A percentile compares a stretch with the other conserved stretches of the same genome.
phyloP scores from a whole-genome alignment of 2,888 invertebrate species.

The Aspidiotus rigidus region DNA sequence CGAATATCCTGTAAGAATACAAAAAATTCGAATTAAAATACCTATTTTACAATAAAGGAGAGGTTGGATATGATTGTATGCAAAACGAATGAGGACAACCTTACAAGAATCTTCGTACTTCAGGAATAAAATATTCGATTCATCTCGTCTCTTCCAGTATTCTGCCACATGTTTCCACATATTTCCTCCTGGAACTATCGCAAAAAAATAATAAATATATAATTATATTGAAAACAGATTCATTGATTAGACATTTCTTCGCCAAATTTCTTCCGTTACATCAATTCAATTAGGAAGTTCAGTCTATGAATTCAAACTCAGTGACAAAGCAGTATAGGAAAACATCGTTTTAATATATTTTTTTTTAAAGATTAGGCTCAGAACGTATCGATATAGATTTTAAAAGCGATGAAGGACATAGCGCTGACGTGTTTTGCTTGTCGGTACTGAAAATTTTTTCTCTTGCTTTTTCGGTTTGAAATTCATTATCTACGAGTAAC shows the following conservation, averaged over 20 bases:
- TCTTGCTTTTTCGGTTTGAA: too few relatives aligned
- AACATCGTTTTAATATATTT: too few relatives aligned
- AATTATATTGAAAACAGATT: background rate
- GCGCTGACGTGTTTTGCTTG: too few relatives aligned
- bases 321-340: too few relatives aligned
- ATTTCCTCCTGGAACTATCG: constrained; percentile 42
- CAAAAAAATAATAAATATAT: background rate
- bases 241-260: background rate
- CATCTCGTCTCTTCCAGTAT: constrained; percentile 56
- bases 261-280: background rate
- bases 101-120: constrained; percentile 72
- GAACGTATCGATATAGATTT: too few relatives aligned
- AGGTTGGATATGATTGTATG: too few relatives aligned
- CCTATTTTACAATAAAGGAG: too few relatives aligned
- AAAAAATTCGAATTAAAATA: background rate
- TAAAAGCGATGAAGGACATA: too few relatives aligned
- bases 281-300: background rate
- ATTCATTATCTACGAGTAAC: too few relatives aligned
- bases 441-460: too few relatives aligned
- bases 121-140: constrained; percentile 64
- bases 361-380: too few relatives aligned
- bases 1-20: constrained; percentile 51
- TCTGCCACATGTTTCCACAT: constrained; percentile 54
- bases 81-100: constrained; percentile 38
- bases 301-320: background rate